Evolutionary conservation across 2,797 vertebrate species (phyloP).

Genomic region (Arctocebus calabarensis): DNA sequence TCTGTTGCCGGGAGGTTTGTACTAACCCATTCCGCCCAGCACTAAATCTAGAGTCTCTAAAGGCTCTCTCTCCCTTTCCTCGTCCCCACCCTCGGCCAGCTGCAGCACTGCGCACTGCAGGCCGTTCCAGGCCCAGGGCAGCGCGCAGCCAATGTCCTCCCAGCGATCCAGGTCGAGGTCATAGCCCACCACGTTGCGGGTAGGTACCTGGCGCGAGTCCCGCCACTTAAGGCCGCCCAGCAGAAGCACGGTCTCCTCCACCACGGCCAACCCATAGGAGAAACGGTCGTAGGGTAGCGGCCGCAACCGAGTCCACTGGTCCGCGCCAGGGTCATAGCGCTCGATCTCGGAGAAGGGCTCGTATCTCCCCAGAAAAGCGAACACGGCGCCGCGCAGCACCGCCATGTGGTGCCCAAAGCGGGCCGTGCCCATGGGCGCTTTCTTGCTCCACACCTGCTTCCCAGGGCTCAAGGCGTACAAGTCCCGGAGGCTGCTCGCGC

Average conservation of each 20-base stretch:
- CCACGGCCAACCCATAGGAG: slow-evolving; percentile 92
- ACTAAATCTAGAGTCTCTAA: background rate
- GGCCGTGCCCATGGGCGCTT: slow-evolving; percentile 94
- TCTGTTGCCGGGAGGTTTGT: background rate
- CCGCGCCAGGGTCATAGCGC: slow-evolving; percentile 89
- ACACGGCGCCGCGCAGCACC: slow-evolving; percentile 90
- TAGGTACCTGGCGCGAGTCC: slow-evolving; percentile 92
- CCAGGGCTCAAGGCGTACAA: slow-evolving; percentile 88
- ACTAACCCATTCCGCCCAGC: slow-evolving; percentile 45
- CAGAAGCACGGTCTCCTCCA: slow-evolving; percentile 91
- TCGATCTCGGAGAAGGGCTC: slow-evolving; percentile 98
- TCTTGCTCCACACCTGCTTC: slow-evolving; percentile 89
- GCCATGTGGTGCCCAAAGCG: slow-evolving; percentile 96
- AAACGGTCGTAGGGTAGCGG: slow-evolving; percentile 93
- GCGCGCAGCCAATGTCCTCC: slow-evolving; percentile 92
- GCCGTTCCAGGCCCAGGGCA: slow-evolving; percentile 93
- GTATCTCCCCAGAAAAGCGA: slow-evolving; percentile 94
- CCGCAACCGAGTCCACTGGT: slow-evolving; percentile 94
- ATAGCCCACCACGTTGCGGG: slow-evolving; percentile 94
- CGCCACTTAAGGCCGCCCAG: slow-evolving; percentile 96
- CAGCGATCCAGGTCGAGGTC: slow-evolving; percentile 93
- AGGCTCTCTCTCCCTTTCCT: slow-evolving; percentile 40
- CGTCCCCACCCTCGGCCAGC: slow-evolving; percentile 85
- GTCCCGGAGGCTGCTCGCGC: slow-evolving; percentile 90
- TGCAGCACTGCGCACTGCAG: slow-evolving; percentile 93